Evolutionary conservation across 2,888 invertebrate genomes (phyloP).

Genomic region (Imbricaverruca yamaguchii): DNA sequence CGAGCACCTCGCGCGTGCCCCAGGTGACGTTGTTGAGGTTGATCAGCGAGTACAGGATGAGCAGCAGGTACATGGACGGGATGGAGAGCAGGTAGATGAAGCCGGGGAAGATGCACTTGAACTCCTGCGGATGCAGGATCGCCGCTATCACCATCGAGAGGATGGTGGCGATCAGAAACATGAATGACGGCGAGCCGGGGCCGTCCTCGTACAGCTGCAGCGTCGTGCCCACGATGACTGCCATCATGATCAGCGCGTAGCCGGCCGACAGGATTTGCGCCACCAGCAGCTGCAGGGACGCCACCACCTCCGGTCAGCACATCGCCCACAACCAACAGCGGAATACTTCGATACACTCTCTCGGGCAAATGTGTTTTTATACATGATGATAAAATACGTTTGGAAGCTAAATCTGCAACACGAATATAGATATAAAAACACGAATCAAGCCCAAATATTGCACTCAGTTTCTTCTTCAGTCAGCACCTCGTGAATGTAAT

Average conservation of each 20-base stretch:
- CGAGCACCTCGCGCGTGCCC: slow-evolving; percentile 91
- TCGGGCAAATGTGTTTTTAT: too few relatives aligned
- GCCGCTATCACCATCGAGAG: slow-evolving; percentile 94
- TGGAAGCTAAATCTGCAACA: too few relatives aligned
- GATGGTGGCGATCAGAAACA: slow-evolving; percentile 91
- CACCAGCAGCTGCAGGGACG: slow-evolving; percentile 60
- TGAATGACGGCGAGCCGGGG: slow-evolving; percentile 91
- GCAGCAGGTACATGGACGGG: slow-evolving; percentile 92
- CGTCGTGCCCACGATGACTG: slow-evolving; percentile 96
- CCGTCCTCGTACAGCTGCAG: slow-evolving; percentile 96
- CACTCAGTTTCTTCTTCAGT: too few relatives aligned
- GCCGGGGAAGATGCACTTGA: slow-evolving; percentile 87
- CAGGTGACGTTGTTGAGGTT: slow-evolving; percentile 93
- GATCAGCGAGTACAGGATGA: slow-evolving; percentile 91
- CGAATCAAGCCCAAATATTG: too few relatives aligned
- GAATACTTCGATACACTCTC: too few relatives aligned
- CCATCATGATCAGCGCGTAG: slow-evolving; percentile 98
- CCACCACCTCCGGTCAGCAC: too few relatives aligned
- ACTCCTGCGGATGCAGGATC: slow-evolving; percentile 94
- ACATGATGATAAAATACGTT: too few relatives aligned
- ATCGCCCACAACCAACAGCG: too few relatives aligned
- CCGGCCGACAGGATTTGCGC: slow-evolving; percentile 91
- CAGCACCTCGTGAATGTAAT: too few relatives aligned
- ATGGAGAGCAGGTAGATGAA: slow-evolving; percentile 88
- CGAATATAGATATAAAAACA: too few relatives aligned